phyloP scores from a whole-genome alignment of 1,140 invertebrate species.

The Helicoverpa armigera region DNA sequence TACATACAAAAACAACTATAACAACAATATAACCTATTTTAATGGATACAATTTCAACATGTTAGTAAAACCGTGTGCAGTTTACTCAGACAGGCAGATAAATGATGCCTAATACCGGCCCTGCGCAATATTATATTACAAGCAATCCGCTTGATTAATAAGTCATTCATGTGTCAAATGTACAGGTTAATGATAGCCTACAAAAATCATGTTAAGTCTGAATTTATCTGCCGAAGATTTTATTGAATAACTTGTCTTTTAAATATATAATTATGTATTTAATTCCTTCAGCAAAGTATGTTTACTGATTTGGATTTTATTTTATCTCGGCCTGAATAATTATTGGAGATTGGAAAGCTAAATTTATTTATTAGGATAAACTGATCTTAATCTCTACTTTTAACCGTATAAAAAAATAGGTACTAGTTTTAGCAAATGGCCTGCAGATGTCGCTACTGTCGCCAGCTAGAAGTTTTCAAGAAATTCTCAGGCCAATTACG shows the following conservation, averaged over 20 bases:
- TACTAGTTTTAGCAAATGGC: too few relatives aligned
- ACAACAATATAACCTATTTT: conserved; percentile 24
- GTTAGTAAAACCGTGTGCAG: conserved; percentile 17
- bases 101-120: conserved; percentile 29
- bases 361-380: too few relatives aligned
- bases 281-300: too few relatives aligned
- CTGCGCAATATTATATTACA: neutral
- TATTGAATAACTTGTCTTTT: too few relatives aligned
- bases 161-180: conserved; percentile 42
- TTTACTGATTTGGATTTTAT: too few relatives aligned
- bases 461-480: too few relatives aligned
- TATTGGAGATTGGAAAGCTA: too few relatives aligned
- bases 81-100: conserved; percentile 40
- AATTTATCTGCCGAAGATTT: neutral
- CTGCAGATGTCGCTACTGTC: too few relatives aligned
- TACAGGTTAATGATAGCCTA: neutral
- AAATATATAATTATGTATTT: too few relatives aligned
- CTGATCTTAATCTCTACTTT: too few relatives aligned
- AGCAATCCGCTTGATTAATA: conserved; percentile 28
- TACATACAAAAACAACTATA: neutral
- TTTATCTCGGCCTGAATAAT: too few relatives aligned
- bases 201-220: neutral
- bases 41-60: conserved; percentile 41
- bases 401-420: too few relatives aligned
- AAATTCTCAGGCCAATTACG: conserved; percentile 63